These are phyloP conservation scores for Lacerta agilis DNA, from an alignment of 2,797 vertebrate species.

Conservation along the genomic window DNA sequence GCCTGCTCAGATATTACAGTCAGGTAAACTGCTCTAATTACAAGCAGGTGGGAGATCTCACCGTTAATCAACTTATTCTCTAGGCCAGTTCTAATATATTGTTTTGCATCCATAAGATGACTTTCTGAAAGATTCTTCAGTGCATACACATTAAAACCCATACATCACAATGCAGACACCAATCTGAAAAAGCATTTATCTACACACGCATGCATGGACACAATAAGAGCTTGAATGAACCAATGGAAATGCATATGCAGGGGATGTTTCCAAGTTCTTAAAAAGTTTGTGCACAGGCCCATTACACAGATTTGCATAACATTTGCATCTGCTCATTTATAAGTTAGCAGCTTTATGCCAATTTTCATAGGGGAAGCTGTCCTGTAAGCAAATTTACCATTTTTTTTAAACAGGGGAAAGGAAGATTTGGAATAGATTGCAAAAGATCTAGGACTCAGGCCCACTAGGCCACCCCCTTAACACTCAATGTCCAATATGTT, in stretches of 20 bases:
- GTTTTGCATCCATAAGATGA: background rate
- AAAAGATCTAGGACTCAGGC: no score
- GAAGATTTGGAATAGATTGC: no score
- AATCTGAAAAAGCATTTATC: background rate
- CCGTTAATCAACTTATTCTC: background rate
- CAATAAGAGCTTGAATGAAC: background rate
- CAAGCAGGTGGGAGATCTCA: constrained; percentile 5
- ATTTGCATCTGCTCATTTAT: no score
- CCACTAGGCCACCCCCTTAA: no score
- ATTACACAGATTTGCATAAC: no score
- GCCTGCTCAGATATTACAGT: constrained; percentile 5
- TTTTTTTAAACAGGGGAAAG: no score
- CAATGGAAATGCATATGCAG: background rate
- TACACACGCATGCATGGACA: background rate
- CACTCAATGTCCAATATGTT: background rate
- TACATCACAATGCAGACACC: background rate
- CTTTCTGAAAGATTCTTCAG: background rate
- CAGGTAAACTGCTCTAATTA: constrained; percentile 27
- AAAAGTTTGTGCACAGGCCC: no score
- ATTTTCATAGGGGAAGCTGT: no score
- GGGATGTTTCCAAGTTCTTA: no score
- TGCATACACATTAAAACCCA: background rate
- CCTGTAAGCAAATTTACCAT: no score
- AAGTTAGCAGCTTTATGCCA: no score
- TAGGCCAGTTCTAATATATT: background rate